Evolutionary conservation across 2,797 vertebrate genomes (phyloP), one percentile per base, ranked within the genome.

Genomic region (Monodelphis domestica): DNA sequence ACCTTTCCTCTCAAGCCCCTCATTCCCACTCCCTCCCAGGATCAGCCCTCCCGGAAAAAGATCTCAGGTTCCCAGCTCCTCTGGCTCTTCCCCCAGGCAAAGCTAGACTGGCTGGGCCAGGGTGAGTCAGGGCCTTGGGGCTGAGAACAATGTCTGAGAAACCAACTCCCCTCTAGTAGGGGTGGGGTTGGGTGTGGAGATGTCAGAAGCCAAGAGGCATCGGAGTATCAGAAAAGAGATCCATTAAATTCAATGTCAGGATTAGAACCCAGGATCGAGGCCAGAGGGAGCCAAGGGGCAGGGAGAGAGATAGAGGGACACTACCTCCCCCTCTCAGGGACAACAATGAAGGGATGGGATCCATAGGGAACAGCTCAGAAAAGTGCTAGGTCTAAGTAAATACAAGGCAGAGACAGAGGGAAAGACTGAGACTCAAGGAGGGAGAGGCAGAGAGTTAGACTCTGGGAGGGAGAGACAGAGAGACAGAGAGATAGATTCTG

Each of bases 41-140:
- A 9, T 26, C 12, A 55, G 26, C 33, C 50, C 33, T 0, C 45
- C 45, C 21, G 11, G 30, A 59, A 12, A 59, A 63, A n/a, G 15
- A 70, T 70, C 59, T 33, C 5, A 4, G 33, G n/a, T 14, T 45
- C 38, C 38, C 38, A 45, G 38, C 38, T 78, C 50, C 51, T 15
- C 26, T 0, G 7, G 52, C 51, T 51, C 45, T 88, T 53, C 51
- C 52, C 87, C 29, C 29, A 9, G 53, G 30, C 63, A 56, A 24
- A 52, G 57, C 87, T 88, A 88, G 90, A 87, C 91, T 0, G 51
- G 87, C 87, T n/a, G 55, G 78, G 53, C 1, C 2, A 53, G n/a
- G 54, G 28, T 89, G 93, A 94, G 91, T 93, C 95, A 91, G 93
- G 57, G 90, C 45, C 50, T 30, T 5, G 14, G 17, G 54, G 55